Percentiles rank a stretch among this genome's conserved stretches.
Conservation (phyloP, 2,797 vertebrate species). For the Syngnathus rostellatus region DNA sequence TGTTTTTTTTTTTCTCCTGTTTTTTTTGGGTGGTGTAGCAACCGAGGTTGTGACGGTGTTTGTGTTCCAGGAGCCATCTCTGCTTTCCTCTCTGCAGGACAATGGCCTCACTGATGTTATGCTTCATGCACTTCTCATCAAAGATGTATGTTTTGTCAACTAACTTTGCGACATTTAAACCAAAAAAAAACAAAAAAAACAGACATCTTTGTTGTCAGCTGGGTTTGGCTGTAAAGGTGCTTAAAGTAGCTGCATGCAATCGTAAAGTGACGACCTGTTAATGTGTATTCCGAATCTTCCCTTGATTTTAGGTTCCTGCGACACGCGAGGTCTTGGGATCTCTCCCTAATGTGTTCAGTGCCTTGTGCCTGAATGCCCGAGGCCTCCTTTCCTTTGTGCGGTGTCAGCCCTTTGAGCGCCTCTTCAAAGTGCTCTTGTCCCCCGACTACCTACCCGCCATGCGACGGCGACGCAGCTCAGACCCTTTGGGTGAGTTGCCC, state of each 20-base stretch:
- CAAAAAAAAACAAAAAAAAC: background rate
- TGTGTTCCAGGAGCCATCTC: constrained; percentile 97
- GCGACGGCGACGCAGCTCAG: constrained; percentile 88
- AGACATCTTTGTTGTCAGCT: background rate
- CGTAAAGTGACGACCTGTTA: background rate
- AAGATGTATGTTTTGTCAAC: constrained; percentile 79
- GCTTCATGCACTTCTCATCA: constrained; percentile 94
- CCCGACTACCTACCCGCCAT: constrained; percentile 96
- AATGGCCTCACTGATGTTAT: constrained; percentile 96
- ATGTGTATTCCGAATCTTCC: constrained; percentile 16
- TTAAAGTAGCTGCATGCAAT: background rate
- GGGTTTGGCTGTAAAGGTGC: background rate
- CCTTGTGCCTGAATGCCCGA: constrained; percentile 90
- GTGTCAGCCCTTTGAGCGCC: constrained; percentile 94
- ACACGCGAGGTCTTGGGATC: constrained; percentile 94
- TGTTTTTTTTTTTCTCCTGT: constrained; percentile 11
- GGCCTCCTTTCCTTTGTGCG: constrained; percentile 95
- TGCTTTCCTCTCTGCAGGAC: constrained; percentile 94
- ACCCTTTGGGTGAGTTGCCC: constrained; percentile 81
- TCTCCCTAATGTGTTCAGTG: constrained; percentile 93
- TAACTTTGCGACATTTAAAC: background rate
- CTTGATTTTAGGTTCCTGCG: constrained; percentile 80
- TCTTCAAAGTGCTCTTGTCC: constrained; percentile 97
- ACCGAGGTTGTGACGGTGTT: constrained; percentile 98
- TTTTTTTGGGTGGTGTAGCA: constrained; percentile 61